phyloP scores from a whole-genome alignment of 2,888 invertebrate genomes.

The Lymantria dispar region DNA sequence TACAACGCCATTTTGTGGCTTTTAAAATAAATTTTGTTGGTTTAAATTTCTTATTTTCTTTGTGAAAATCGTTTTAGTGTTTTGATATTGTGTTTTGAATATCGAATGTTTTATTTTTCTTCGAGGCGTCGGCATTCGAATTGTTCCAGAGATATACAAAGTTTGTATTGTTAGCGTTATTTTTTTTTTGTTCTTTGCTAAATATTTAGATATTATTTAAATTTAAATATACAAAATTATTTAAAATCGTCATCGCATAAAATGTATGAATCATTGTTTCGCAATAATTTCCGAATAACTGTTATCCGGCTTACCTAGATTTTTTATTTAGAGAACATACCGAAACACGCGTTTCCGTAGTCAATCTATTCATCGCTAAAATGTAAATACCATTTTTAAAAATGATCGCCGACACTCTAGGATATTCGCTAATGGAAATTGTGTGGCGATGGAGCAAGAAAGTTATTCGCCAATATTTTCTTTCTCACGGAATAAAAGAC shows the following conservation, averaged over 20 bases:
- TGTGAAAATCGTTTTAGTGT: constrained; percentile 7
- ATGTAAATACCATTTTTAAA: too few species aligned
- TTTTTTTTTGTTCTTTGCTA: not conserved
- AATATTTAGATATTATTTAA: not conserved
- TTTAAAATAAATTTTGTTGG: constrained; percentile 13
- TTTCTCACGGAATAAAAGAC: too few species aligned
- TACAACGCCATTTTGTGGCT: constrained; percentile 69
- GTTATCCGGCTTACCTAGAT: not conserved
- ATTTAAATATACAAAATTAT: not conserved
- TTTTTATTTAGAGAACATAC: not conserved
- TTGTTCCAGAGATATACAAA: constrained; percentile 8
- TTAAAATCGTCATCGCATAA: not conserved
- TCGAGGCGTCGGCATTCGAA: constrained; percentile 21
- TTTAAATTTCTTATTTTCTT: not conserved
- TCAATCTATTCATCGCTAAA: too few species aligned
- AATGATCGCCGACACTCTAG: too few species aligned
- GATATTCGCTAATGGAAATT: too few species aligned
- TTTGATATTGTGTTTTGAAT: constrained; percentile 22
- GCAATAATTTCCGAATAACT: constrained; percentile 2
- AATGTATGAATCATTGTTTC: constrained; percentile 9
- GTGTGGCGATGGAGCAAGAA: too few species aligned
- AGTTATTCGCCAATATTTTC: too few species aligned
- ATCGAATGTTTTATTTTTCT: constrained; percentile 23
- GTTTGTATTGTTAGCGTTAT: constrained; percentile 18
- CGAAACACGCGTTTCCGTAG: too few species aligned